A percentile compares a stretch with the other conserved stretches of the same genome.
These are phyloP conservation scores for Sceliomorpha sp. DNA, from an alignment of 2,888 invertebrate genomes.

Conservation along the genomic window DNA sequence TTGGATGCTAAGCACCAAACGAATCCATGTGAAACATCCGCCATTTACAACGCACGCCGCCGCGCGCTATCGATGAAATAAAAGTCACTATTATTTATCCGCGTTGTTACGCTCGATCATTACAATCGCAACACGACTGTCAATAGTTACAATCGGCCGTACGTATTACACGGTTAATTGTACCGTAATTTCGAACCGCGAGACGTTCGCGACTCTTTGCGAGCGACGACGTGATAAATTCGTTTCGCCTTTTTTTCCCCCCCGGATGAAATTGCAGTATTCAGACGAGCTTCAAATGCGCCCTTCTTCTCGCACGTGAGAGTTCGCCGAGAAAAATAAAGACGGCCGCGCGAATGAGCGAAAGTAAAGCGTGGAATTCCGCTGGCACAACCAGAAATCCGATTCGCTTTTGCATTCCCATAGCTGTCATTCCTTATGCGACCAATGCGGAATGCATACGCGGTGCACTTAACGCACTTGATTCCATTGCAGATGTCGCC, in stretches of 20 bases:
- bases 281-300: conserved; percentile 11
- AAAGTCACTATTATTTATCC: not conserved
- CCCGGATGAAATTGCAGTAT: conserved; percentile 22
- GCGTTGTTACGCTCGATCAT: conserved; percentile 4
- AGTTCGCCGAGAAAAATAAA: conserved; percentile 23
- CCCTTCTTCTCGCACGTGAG: conserved; percentile 19
- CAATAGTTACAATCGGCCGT: not conserved
- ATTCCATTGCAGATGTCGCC: conserved; percentile 31
- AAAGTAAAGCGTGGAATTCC: conserved; percentile 41
- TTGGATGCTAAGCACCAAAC: conserved; percentile 53
- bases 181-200: conserved; percentile 32
- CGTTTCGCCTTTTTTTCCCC: no score
- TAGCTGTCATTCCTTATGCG: conserved; percentile 51
- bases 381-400: conserved; percentile 38
- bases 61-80: not conserved
- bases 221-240: no score
- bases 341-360: conserved; percentile 10
- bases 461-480: conserved; percentile 41
- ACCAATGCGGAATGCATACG: conserved; percentile 42
- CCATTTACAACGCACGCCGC: conserved; percentile 47
- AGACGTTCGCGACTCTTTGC: no score
- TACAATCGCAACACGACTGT: conserved; percentile 20
- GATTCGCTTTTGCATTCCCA: conserved; percentile 42
- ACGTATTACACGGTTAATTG: conserved; percentile 27
- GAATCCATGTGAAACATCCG: conserved; percentile 60